Evolutionary conservation across 2,797 vertebrate genomes (phyloP), one percentile per base, ranked within the genome.

Genomic region (Cynopterus sphinx): DNA sequence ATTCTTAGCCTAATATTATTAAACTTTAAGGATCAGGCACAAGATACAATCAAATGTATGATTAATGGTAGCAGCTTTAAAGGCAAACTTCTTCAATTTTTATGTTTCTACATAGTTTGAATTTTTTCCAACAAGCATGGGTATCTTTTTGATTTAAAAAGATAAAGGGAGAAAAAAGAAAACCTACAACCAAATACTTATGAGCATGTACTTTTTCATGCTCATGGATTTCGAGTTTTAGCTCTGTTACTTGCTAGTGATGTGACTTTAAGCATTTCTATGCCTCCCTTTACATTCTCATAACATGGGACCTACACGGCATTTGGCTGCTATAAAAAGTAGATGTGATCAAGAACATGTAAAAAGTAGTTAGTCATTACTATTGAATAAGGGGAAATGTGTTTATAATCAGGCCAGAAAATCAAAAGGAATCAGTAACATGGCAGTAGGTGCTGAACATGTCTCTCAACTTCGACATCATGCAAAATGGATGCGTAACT

Each of bases 91-190:
- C 26, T 71, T 51, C 39, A 33, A 9, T 68, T 55, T 95, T 84
- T 87, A 39, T 61, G 19, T 36, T 86, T 90, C 22, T 70, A 39
- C 2, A 41, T 2, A 91, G 16, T 33, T 81, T 71, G 26, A 59
- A 63, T n/a, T 46, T 73, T 67, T 79, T 59, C 67, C 7, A 68
- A 75, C 28, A 91, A 59, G 46, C 9, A 82, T 2, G 26, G 22
- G 1, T 78, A 68, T 51, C n/a, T 84, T 94, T 97, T 74, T 39
- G 86, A 89, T 65, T 86, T 16, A 41, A 74, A 67, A 86, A 90
- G 46, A 61, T 33, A 59, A 65, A 81, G n/a, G 16, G 73, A 1
- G 17, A n/a, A 68, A 6, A 28, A 26, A 68, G 61, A 63, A 55
- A 85, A 86, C 24, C 26, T 59, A 26, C 57, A 87, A 59, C 9